phyloP scores from a whole-genome alignment of 2,888 invertebrate species.

The Xestobium rufovillosum region DNA sequence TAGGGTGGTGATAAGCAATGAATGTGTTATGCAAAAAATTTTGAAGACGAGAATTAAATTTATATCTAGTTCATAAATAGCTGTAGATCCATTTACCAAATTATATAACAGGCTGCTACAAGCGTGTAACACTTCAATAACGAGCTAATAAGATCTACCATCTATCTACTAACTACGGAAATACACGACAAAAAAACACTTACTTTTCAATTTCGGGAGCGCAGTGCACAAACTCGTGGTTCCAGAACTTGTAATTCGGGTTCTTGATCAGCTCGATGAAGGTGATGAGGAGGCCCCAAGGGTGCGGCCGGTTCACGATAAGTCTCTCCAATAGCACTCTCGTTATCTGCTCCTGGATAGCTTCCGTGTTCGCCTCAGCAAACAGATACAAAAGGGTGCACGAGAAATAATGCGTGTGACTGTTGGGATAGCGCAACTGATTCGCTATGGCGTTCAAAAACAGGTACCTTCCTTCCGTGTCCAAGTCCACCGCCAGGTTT shows the following conservation, averaged over 20 bases:
- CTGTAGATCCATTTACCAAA: too few species aligned
- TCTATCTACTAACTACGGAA: too few species aligned
- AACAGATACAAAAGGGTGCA: constrained; percentile 95
- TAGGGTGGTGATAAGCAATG: too few species aligned
- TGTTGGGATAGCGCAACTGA: constrained; percentile 97
- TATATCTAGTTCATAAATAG: too few species aligned
- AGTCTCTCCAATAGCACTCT: constrained; percentile 91
- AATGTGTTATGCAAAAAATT: too few species aligned
- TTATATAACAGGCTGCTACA: too few species aligned
- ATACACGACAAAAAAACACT: constrained; percentile 42
- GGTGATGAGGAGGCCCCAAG: constrained; percentile 97
- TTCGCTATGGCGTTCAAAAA: constrained; percentile 99
- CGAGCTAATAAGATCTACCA: too few species aligned
- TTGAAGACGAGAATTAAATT: too few species aligned
- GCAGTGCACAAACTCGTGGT: constrained; percentile 98
- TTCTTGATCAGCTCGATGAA: constrained; percentile 99
- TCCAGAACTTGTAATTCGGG: constrained; percentile 97
- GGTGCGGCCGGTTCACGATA: constrained; percentile 97
- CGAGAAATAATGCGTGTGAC: constrained; percentile 99
- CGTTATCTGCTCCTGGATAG: constrained; percentile 97
- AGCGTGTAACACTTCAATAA: too few species aligned
- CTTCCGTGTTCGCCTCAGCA: constrained; percentile 94
- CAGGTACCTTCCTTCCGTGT: constrained; percentile 80
- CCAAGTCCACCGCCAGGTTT: constrained; percentile 95
- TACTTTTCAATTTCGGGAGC: constrained; percentile 99